Evolutionary conservation across 2,888 invertebrate genomes (phyloP).

Genomic region (Tenthredo amoena): DNA sequence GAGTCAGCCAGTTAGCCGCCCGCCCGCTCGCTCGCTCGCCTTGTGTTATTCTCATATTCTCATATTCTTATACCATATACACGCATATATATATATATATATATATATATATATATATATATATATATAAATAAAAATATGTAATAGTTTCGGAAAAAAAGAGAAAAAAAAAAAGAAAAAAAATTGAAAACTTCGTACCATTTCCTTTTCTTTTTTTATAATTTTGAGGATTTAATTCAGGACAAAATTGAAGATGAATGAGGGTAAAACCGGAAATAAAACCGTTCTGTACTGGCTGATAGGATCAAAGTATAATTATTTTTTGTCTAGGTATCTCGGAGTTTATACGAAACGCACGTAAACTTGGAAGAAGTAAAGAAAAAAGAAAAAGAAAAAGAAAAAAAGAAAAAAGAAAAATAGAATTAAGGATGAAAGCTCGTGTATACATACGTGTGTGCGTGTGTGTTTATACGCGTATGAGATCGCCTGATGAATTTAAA

Average conservation of each 20-base stretch:
- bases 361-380: neutral
- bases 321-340: neutral
- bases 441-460: neutral
- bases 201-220: no score
- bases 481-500: conserved; percentile 70
- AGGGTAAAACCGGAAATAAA: no score
- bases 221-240: no score
- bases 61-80: neutral
- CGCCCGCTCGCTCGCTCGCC: neutral
- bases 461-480: neutral
- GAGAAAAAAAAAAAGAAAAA: conserved; percentile 15
- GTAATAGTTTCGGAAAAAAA: neutral
- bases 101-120: no score
- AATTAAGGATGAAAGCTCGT: no score
- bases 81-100: neutral
- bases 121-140: neutral
- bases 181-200: no score
- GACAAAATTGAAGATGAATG: neutral
- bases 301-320: no score
- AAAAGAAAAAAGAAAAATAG: neutral
- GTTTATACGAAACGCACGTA: neutral
- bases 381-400: neutral
- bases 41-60: neutral
- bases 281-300: no score
- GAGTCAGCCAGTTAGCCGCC: conserved; percentile 25